Percentiles rank a stretch among this genome's conserved stretches.
Conservation (phyloP, 2,888 invertebrate genomes). For the Alloplasta piceator region DNA sequence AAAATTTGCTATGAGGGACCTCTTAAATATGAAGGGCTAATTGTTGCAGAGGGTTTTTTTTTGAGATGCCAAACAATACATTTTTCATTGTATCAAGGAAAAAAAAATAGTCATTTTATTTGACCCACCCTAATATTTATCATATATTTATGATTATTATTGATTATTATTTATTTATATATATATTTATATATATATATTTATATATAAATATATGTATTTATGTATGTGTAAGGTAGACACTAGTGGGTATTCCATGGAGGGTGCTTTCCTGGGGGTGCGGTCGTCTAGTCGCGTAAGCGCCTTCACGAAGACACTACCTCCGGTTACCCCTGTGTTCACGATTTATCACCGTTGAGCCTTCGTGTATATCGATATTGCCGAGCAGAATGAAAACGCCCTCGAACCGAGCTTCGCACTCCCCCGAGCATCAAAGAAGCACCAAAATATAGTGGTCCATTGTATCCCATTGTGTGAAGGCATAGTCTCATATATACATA, state of each 20-base stretch:
- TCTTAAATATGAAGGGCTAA: no score
- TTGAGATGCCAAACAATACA: no score
- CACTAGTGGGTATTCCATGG: conserved; percentile 22
- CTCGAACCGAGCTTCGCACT: conserved; percentile 1
- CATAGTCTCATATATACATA: background rate
- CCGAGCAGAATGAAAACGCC: conserved; percentile 38
- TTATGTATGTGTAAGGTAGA: conserved; percentile 22
- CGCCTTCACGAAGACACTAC: conserved; percentile 53
- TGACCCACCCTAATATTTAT: no score
- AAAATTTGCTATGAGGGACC: no score
- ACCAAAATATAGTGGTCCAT: conserved; percentile 47
- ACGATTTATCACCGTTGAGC: conserved; percentile 61
- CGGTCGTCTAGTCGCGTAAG: conserved; percentile 41
- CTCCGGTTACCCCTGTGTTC: conserved; percentile 14
- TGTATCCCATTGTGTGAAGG: conserved; percentile 37
- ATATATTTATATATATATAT: no score
- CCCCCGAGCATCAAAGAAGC: background rate
- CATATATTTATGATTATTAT: no score
- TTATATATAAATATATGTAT: no score
- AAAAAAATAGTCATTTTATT: no score
- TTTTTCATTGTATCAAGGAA: no score
- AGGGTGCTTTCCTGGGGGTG: conserved; percentile 54
- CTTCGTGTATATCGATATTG: conserved; percentile 61
- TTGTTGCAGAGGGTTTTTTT: no score
- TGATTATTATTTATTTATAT: no score